Evolutionary conservation across 2,113 vertebrate species (phyloP).

Genomic region (Montifringilla adamsi): DNA sequence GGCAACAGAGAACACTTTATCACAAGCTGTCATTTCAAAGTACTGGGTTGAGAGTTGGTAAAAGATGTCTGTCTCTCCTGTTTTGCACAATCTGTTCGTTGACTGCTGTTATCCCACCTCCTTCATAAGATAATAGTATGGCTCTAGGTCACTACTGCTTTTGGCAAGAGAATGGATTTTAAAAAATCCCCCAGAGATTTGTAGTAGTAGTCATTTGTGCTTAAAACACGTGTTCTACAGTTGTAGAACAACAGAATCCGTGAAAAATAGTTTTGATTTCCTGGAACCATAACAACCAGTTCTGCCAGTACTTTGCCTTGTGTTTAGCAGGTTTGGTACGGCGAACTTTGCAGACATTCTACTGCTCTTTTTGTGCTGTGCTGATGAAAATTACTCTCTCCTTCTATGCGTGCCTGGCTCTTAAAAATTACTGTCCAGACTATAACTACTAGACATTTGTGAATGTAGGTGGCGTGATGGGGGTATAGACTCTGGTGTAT

Average conservation of each 20-base stretch:
- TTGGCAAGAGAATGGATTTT: background rate
- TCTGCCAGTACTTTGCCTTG: background rate
- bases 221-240: background rate
- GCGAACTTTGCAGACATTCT: background rate
- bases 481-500: background rate
- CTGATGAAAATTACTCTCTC: background rate
- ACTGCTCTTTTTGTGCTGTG: background rate
- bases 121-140: background rate
- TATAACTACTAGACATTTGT: background rate
- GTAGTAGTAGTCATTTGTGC: background rate
- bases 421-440: background rate
- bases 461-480: rapidly evolving
- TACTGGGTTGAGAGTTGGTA: background rate
- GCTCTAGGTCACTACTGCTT: background rate
- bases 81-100: background rate
- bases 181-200: background rate
- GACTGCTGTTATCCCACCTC: background rate
- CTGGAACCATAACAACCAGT: background rate
- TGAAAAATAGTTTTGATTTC: background rate
- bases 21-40: background rate
- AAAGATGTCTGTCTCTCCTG: background rate
- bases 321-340: background rate
- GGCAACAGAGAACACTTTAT: background rate
- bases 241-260: background rate
- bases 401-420: background rate